A percentile compares a stretch with the other conserved stretches of the same genome.
phyloP scores from a whole-genome alignment of 2,797 vertebrate genomes.

The Distichodus sexfasciatus region DNA sequence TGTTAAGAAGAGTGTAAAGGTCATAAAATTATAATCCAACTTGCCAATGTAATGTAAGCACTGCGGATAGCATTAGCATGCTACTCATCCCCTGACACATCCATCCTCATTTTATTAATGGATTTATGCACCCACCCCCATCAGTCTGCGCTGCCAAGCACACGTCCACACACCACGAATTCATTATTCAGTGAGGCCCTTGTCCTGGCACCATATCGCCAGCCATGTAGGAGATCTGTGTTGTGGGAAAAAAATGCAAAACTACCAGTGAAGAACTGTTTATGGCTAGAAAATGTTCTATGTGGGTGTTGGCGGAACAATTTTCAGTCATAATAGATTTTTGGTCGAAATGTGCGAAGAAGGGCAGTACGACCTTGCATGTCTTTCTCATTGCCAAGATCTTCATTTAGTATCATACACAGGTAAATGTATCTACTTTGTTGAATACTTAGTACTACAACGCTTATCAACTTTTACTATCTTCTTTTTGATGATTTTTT shows the following conservation, averaged over 20 bases:
- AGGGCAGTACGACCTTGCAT: too few species aligned
- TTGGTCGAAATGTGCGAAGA: too few species aligned
- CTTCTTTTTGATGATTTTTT: too few species aligned
- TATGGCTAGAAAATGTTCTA: not conserved
- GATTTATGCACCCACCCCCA: slow-evolving; percentile 35
- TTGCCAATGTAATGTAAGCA: slow-evolving; percentile 17
- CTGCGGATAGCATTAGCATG: slow-evolving; percentile 18
- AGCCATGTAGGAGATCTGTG: not conserved
- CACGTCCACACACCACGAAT: slow-evolving; percentile 4
- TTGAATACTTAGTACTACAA: too few species aligned
- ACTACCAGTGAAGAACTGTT: not conserved
- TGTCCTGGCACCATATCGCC: too few species aligned
- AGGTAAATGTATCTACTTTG: too few species aligned
- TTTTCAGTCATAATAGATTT: not conserved
- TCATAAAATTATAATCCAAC: slow-evolving; percentile 8
- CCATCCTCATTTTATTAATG: slow-evolving; percentile 45
- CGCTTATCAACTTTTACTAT: too few species aligned
- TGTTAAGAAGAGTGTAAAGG: slow-evolving; percentile 8
- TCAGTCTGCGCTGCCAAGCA: not conserved
- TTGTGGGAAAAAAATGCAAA: not conserved
- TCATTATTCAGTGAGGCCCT: slow-evolving; percentile 1
- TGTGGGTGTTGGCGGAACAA: not conserved
- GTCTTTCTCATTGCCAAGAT: too few species aligned
- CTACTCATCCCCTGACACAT: slow-evolving; percentile 25
- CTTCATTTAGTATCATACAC: too few species aligned